Conservation (phyloP, 2,797 vertebrate genomes). For the Sebastes glaucus region DNA sequence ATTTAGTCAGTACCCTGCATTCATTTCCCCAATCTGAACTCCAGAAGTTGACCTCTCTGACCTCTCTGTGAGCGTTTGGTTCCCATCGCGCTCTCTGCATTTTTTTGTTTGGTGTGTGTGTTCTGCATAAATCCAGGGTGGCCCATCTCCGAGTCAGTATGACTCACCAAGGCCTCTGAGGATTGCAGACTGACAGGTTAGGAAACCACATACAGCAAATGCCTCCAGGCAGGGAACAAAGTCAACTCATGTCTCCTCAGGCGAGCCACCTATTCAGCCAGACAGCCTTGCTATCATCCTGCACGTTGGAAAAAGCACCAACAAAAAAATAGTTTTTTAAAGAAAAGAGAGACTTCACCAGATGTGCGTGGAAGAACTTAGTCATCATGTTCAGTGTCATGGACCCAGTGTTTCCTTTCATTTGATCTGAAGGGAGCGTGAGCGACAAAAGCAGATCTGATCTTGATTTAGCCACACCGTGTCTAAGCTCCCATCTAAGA, state of each 20-base stretch:
- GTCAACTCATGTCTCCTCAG: conserved; percentile 63
- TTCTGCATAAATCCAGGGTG: conserved; percentile 50
- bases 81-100: conserved; percentile 29
- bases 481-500: conserved; percentile 22
- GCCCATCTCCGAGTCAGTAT: conserved; percentile 58
- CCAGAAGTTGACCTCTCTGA: conserved; percentile 19
- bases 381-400: conserved; percentile 29
- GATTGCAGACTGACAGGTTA: conserved; percentile 79
- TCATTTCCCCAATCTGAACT: background rate
- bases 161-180: conserved; percentile 69
- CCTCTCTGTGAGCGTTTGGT: conserved; percentile 38
- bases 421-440: background rate
- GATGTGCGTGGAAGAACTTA: conserved; percentile 40
- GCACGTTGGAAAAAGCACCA: background rate
- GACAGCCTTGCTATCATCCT: conserved; percentile 37
- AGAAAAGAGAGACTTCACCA: conserved; percentile 23
- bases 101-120: conserved; percentile 41
- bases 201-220: conserved; percentile 63
- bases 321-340: conserved; percentile 7
- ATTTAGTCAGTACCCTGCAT: background rate
- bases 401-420: background rate
- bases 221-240: conserved; percentile 63
- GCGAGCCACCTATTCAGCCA: conserved; percentile 44
- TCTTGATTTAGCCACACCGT: background rate
- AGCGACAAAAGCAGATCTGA: background rate